Evolutionary conservation across 53 echinoderm and acorn worm genomes (phyloP).

Genomic region (Echinometra lucunter): DNA sequence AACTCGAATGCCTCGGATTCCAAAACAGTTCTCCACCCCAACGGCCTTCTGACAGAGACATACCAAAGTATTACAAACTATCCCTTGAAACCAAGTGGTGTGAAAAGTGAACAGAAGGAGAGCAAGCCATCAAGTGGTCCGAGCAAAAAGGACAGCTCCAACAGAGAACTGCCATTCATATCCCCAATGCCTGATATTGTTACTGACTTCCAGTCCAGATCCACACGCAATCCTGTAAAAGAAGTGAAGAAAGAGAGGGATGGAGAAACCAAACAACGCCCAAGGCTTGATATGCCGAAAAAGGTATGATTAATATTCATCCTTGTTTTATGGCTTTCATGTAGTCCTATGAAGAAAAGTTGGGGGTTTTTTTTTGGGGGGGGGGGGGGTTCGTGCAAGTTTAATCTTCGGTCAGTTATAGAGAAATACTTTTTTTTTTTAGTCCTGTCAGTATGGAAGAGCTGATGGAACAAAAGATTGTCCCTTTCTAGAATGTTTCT

Average conservation of each 20-base stretch:
- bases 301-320: conserved; percentile 14
- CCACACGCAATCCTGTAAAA: background rate
- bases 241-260: conserved; percentile 63
- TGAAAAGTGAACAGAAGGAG: conserved; percentile 28
- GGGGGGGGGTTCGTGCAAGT: background rate
- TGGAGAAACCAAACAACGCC: conserved; percentile 51
- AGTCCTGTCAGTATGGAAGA: background rate
- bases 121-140: conserved; percentile 5
- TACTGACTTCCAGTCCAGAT: conserved; percentile 9
- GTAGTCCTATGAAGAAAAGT: background rate
- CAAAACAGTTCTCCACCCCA: conserved; percentile 65
- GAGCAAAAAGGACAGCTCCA: conserved; percentile 29
- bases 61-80: conserved; percentile 49
- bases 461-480: background rate
- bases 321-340: background rate
- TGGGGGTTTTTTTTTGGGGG: too few species aligned
- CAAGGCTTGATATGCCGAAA: conserved; percentile 49
- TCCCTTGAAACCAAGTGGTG: conserved; percentile 20
- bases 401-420: background rate
- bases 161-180: conserved; percentile 27
- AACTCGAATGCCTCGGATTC: conserved; percentile 60
- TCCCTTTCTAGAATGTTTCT: background rate
- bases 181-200: conserved; percentile 51
- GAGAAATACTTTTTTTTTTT: background rate
- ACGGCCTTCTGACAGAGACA: conserved; percentile 67